Evolutionary conservation across 2,888 invertebrate genomes (phyloP).

Genomic region (Chydorus sphaericus): DNA sequence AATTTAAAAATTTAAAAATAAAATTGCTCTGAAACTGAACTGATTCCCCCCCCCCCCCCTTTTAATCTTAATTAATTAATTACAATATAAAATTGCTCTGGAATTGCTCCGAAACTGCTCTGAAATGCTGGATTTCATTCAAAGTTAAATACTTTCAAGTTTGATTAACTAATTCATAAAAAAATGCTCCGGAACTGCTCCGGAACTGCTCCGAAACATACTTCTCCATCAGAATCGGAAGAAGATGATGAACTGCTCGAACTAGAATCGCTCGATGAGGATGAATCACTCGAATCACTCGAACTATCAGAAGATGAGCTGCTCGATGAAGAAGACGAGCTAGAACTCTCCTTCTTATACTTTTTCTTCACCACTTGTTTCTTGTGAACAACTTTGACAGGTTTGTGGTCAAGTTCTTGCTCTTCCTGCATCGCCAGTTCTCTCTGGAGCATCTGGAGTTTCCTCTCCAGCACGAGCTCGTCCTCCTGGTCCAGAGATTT

Average conservation of each 20-base stretch:
- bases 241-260: constrained; percentile 33
- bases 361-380: too few relatives aligned
- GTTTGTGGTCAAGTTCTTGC: constrained; percentile 6
- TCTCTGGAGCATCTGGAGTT: constrained; percentile 55
- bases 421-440: constrained; percentile 52
- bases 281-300: constrained; percentile 36
- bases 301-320: constrained; percentile 10
- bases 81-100: too few relatives aligned
- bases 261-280: constrained; percentile 39
- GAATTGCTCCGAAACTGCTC: too few relatives aligned
- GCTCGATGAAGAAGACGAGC: constrained; percentile 11
- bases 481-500: constrained; percentile 50
- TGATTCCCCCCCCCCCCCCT: too few relatives aligned
- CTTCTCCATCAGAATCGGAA: constrained; percentile 10
- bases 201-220: background rate
- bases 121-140: too few relatives aligned
- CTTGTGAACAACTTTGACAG: background rate
- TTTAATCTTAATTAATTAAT: too few relatives aligned
- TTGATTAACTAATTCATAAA: too few relatives aligned
- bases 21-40: background rate
- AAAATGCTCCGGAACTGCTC: too few relatives aligned
- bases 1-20: background rate
- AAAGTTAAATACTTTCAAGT: too few relatives aligned
- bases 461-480: constrained; percentile 59
- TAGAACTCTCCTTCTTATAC: constrained; percentile 7